Evolutionary conservation across 2,113 vertebrate species (phyloP).

Genomic region (Varanus komodoensis): DNA sequence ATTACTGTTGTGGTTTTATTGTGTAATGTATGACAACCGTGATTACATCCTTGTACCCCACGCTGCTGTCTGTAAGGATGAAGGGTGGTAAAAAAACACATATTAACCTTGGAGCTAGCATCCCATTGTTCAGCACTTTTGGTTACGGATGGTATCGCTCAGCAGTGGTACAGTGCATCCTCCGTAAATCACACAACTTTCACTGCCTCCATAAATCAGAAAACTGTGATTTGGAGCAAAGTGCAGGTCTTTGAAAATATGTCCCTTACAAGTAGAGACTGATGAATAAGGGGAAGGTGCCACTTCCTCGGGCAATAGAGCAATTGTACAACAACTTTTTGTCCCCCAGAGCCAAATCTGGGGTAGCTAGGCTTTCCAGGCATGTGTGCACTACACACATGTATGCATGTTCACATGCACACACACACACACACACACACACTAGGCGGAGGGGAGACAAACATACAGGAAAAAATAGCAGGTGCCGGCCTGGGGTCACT

Average conservation of each 20-base stretch:
- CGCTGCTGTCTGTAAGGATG: background rate
- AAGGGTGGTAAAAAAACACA: constrained; percentile 45
- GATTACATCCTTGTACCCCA: background rate
- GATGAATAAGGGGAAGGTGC: background rate
- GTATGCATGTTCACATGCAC: too few species aligned
- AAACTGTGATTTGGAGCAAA: constrained; percentile 47
- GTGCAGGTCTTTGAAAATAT: constrained; percentile 10
- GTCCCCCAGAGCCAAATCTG: too few species aligned
- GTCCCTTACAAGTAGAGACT: background rate
- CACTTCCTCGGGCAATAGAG: background rate
- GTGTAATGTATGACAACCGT: background rate
- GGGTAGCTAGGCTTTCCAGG: too few species aligned
- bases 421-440: too few species aligned
- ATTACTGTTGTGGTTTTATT: background rate
- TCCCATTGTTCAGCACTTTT: constrained; percentile 71
- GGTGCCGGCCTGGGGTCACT: too few species aligned
- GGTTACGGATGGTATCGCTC: constrained; percentile 55
- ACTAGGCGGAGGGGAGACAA: too few species aligned
- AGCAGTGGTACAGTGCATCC: constrained; percentile 52
- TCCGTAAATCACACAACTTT: constrained; percentile 48
- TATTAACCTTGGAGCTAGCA: constrained; percentile 73
- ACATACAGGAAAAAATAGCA: too few species aligned
- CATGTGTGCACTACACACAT: too few species aligned
- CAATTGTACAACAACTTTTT: too few species aligned
- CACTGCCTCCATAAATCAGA: constrained; percentile 58